Base-by-base conservation (phyloP, 2,888 invertebrate species). In the Rhamphomyia laevipes region DNA sequence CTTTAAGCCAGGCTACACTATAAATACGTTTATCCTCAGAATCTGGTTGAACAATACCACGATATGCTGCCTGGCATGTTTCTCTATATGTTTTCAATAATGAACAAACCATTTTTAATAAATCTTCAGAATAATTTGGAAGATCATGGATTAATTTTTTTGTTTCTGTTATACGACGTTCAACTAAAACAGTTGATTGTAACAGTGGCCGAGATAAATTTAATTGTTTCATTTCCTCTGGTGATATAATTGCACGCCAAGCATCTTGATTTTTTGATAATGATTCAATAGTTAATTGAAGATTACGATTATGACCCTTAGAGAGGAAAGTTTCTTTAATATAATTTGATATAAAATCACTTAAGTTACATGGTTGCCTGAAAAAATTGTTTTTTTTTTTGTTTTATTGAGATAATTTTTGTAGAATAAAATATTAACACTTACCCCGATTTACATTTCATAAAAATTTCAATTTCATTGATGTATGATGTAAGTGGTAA, bases 1-100 rank as follows among this genome's bases (percentile, higher is more conserved):
- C 95, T 57, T 90, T 89, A 1, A 94, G 77, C 94, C 94, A 91
- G 12, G 84, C 81, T 1, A 88, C 86, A 60, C 86, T 87, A 57
- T 87, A 85, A 51, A 90, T 83, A 52, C 84, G 73, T 58, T 82
- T 78, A 59, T 87, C 86, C 61, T 87, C 86, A 1, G 82, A 77
- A 59, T 85, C 85, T 1, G 84, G 81, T 62, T 85, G 85, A 1
- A 86, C 85, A 53, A 86, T 83, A 42, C 81, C 81, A 52, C 79
- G 74, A 66, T 87, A 88, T 1, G 84, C 84, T 2, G 77, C 76
- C 55, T 81, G 77, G 60, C 86, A 86, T 12, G 81, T 82, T 57
- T 86, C 85, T 16, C 81, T 58, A 67, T 87, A 89, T 46, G 81
- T 80, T 60, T 78, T 78, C 38, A 88, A 69, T 27, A 85, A 74